These are phyloP conservation scores for Rhodophaea formosa DNA, from an alignment of 2,888 invertebrate species.

Conservation along the genomic window DNA sequence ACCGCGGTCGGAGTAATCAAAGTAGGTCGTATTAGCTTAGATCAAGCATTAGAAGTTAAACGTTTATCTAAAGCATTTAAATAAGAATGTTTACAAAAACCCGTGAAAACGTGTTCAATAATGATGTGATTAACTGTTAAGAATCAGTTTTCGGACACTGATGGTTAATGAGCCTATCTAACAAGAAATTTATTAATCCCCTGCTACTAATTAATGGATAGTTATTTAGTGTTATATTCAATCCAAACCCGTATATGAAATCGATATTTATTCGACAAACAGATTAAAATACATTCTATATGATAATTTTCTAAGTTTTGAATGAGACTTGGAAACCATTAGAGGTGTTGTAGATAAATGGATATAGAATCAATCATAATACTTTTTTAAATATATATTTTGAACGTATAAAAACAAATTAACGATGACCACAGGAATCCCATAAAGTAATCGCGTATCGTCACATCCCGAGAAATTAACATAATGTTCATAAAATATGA, in stretches of 20 bases:
- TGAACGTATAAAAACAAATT: not conserved
- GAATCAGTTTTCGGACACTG: conserved; percentile 11
- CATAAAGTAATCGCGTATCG: not conserved
- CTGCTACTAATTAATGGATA: conserved; percentile 17
- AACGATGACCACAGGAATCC: conserved; percentile 8
- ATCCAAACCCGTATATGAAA: conserved; percentile 14
- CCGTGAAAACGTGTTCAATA: conserved; percentile 11
- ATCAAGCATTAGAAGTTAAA: too few relatives aligned
- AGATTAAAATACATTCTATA: conserved; percentile 18
- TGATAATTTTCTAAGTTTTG: conserved; percentile 12
- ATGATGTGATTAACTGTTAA: conserved; percentile 11
- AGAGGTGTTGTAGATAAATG: conserved; percentile 1
- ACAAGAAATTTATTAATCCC: conserved; percentile 15
- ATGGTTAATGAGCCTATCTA: conserved; percentile 1
- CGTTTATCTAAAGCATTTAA: not conserved
- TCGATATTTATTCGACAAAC: conserved; percentile 12
- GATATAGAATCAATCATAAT: not conserved
- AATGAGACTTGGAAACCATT: conserved; percentile 10
- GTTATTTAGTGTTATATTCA: conserved; percentile 17
- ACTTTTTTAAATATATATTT: not conserved
- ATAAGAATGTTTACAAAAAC: conserved; percentile 19
- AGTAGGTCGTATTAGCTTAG: not conserved
- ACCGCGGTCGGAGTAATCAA: not conserved
- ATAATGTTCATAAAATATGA: not conserved
- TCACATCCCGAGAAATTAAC: not conserved